These are phyloP conservation scores for Limnephilus rhombicus DNA, from an alignment of 2,888 invertebrate genomes.

Conservation along the genomic window DNA sequence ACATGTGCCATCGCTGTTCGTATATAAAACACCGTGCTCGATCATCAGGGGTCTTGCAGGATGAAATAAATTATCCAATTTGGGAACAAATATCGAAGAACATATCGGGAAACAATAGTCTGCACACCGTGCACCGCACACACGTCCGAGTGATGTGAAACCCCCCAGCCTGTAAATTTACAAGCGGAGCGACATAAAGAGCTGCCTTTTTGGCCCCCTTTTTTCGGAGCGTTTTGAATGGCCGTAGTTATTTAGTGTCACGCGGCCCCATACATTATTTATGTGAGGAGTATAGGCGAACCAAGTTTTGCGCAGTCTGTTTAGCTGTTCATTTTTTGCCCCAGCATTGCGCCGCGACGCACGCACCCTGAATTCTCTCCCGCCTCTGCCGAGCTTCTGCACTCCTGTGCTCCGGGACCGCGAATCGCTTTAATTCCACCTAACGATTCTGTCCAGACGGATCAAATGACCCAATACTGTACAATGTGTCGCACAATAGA, in stretches of 20 bases:
- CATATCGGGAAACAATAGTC: constrained; percentile 36
- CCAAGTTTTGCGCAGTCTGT: constrained; percentile 42
- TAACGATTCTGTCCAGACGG: constrained; percentile 16
- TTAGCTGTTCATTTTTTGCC: constrained; percentile 43
- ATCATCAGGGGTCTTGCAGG: constrained; percentile 16
- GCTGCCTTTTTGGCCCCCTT: constrained; percentile 62
- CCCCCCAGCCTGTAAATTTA: constrained; percentile 61
- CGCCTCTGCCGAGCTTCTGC: background rate
- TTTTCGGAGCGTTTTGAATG: constrained; percentile 55
- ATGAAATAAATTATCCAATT: constrained; percentile 25
- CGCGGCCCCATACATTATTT: constrained; percentile 64
- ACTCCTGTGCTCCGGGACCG: background rate
- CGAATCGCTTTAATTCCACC: constrained; percentile 23
- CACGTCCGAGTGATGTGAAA: constrained; percentile 41
- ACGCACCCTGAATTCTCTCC: constrained; percentile 11
- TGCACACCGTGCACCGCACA: constrained; percentile 38
- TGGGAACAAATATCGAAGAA: constrained; percentile 17
- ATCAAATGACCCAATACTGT: constrained; percentile 28
- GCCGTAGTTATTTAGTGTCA: constrained; percentile 64
- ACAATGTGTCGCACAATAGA: background rate
- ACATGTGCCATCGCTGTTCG: constrained; percentile 37
- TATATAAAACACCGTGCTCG: constrained; percentile 32
- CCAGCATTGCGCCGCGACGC: constrained; percentile 52
- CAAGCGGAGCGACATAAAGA: constrained; percentile 65
- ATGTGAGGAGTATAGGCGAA: constrained; percentile 50